Conservation (phyloP, 2,888 invertebrate species). For the Pristionchus maxplancki region DNA sequence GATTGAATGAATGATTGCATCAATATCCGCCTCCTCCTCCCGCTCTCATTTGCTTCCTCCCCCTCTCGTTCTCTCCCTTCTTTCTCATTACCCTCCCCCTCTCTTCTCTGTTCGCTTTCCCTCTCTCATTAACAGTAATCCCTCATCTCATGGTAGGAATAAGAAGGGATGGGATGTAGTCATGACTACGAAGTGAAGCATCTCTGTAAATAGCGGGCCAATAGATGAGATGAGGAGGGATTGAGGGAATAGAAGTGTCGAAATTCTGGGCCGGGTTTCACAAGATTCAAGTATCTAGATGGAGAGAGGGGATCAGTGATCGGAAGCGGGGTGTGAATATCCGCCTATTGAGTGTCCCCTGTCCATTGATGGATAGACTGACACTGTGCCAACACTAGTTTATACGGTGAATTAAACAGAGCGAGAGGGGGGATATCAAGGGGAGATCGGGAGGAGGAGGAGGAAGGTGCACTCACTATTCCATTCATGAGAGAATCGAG, state of each 20-base stretch:
- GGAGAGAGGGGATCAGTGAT: neutral
- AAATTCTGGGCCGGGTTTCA: no score
- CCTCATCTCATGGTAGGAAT: neutral
- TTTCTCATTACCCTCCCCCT: neutral
- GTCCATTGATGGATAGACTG: neutral
- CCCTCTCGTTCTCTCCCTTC: neutral
- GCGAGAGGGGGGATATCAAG: neutral
- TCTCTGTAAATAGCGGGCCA: neutral
- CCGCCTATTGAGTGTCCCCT: constrained; percentile 4
- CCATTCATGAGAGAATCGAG: constrained; percentile 28
- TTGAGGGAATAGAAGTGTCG: neutral
- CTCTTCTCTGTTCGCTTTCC: constrained; percentile 3
- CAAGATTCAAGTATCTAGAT: neutral
- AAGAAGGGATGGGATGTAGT: neutral
- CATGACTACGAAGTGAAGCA: neutral
- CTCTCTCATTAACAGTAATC: constrained; percentile 26
- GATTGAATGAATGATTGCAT: constrained; percentile 24
- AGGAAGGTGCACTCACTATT: constrained; percentile 7
- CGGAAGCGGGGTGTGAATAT: neutral
- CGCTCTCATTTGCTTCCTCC: neutral
- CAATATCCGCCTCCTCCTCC: neutral
- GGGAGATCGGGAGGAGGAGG: neutral
- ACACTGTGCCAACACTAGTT: constrained; percentile 1
- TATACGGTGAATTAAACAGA: constrained; percentile 21
- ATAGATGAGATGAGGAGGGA: neutral